phyloP scores from a whole-genome alignment of 2,113 vertebrate genomes.

The Spea bombifrons region DNA sequence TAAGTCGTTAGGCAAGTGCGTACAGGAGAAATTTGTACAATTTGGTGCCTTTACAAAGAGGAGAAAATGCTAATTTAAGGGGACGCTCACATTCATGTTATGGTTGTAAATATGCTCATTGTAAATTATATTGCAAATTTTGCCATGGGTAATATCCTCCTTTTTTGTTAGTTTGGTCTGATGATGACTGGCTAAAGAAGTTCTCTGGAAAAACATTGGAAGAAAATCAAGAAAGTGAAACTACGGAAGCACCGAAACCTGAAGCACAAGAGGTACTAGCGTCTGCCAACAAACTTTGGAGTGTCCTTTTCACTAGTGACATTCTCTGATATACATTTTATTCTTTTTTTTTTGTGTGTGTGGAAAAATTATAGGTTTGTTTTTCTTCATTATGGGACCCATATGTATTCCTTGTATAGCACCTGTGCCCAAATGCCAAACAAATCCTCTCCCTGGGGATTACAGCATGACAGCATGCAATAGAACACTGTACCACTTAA shows the following conservation, averaged over 20 bases:
- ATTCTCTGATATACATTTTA: too few species aligned
- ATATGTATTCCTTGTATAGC: too few species aligned
- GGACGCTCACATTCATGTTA: neutral
- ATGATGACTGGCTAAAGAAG: constrained; percentile 97
- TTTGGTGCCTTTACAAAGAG: neutral
- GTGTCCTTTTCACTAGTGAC: too few species aligned
- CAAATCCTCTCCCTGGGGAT: too few species aligned
- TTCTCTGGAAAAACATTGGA: constrained; percentile 93
- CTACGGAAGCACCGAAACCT: constrained; percentile 62
- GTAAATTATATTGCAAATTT: neutral
- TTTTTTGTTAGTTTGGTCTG: constrained; percentile 83
- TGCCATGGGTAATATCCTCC: neutral
- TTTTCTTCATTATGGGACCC: too few species aligned
- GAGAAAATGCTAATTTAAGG: neutral
- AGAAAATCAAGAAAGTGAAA: constrained; percentile 77
- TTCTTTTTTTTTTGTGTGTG: too few species aligned
- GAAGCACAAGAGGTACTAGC: constrained; percentile 73
- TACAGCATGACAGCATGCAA: too few species aligned
- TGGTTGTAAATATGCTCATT: too few species aligned
- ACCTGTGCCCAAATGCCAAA: too few species aligned
- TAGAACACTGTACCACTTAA: too few species aligned
- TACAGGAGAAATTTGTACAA: neutral
- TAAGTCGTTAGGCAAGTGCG: too few species aligned
- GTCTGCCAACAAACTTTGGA: neutral
- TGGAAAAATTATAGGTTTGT: too few species aligned